Percentiles rank a stretch among this genome's conserved stretches.
phyloP scores from a whole-genome alignment of 2,113 vertebrate genomes.

The Chaenocephalus aceratus region DNA sequence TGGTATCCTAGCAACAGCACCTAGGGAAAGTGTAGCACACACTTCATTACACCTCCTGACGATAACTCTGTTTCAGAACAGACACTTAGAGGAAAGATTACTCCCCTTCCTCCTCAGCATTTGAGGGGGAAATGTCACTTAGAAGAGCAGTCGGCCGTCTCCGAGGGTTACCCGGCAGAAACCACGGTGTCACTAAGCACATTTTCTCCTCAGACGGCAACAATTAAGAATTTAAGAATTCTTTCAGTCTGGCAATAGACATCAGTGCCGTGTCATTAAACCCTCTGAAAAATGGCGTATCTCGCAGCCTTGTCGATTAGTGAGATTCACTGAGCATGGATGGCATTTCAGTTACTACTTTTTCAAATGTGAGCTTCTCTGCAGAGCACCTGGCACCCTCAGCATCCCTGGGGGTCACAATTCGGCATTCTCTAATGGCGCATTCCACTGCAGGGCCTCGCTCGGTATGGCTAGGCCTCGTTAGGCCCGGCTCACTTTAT shows the following conservation, averaged over 20 bases:
- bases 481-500: too few species aligned
- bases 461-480: too few species aligned
- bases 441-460: too few species aligned
- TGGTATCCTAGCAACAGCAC: conserved; percentile 75
- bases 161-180: conserved; percentile 11
- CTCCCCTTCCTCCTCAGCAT: conserved; percentile 12
- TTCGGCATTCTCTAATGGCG: background rate
- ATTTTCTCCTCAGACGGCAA: conserved; percentile 47
- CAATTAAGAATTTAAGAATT: conserved; percentile 55
- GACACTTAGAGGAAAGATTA: conserved; percentile 44
- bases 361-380: conserved; percentile 27
- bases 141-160: conserved; percentile 38
- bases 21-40: conserved; percentile 37
- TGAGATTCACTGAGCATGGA: conserved; percentile 50
- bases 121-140: conserved; percentile 59
- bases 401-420: conserved; percentile 17
- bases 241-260: conserved; percentile 32
- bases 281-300: conserved; percentile 51
- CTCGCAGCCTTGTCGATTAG: conserved; percentile 57
- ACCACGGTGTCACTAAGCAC: conserved; percentile 37
- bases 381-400: conserved; percentile 22
- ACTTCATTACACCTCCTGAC: conserved; percentile 64
- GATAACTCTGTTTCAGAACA: conserved; percentile 53
- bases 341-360: conserved; percentile 50
- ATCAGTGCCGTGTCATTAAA: conserved; percentile 64